A percentile compares a stretch with the other conserved stretches of the same genome.
These are phyloP conservation scores for Capreolus pygargus DNA, from an alignment of 2,113 vertebrate species.

Conservation along the genomic window DNA sequence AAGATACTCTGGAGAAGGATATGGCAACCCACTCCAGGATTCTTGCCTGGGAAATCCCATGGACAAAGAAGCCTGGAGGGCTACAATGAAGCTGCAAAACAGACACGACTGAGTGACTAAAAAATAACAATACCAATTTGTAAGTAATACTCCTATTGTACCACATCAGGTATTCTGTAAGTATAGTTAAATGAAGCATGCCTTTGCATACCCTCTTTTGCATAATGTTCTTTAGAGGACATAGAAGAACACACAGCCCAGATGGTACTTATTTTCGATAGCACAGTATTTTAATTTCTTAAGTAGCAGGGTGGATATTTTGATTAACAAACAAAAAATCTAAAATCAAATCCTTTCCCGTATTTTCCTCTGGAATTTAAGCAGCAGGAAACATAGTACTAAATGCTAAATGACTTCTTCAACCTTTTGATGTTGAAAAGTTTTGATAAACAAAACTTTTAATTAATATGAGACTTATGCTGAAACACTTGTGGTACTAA, in stretches of 20 bases:
- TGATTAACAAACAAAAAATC: constrained; percentile 47
- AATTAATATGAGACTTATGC: constrained; percentile 3
- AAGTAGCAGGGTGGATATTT: constrained; percentile 50
- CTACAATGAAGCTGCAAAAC: neutral
- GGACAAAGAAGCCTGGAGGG: neutral
- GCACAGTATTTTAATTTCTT: constrained; percentile 51
- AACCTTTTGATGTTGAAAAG: neutral
- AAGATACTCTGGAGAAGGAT: neutral
- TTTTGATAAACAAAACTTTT: constrained; percentile 40
- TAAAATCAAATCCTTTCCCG: constrained; percentile 43
- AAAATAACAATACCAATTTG: neutral
- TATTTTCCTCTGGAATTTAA: constrained; percentile 33
- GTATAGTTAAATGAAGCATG: neutral
- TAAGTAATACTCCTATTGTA: neutral
- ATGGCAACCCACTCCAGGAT: neutral
- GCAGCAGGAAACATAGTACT: constrained; percentile 31
- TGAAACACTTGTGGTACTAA: neutral
- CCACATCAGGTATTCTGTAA: neutral
- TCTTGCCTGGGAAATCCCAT: neutral
- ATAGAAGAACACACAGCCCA: constrained; percentile 32
- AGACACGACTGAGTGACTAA: neutral
- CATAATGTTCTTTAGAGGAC: constrained; percentile 5
- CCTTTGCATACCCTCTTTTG: constrained; percentile 4
- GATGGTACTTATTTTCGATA: constrained; percentile 43
- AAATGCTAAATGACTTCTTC: constrained; percentile 11